These are phyloP conservation scores for Engystomops pustulosus DNA, from an alignment of 2,113 vertebrate species.

Conservation along the genomic window DNA sequence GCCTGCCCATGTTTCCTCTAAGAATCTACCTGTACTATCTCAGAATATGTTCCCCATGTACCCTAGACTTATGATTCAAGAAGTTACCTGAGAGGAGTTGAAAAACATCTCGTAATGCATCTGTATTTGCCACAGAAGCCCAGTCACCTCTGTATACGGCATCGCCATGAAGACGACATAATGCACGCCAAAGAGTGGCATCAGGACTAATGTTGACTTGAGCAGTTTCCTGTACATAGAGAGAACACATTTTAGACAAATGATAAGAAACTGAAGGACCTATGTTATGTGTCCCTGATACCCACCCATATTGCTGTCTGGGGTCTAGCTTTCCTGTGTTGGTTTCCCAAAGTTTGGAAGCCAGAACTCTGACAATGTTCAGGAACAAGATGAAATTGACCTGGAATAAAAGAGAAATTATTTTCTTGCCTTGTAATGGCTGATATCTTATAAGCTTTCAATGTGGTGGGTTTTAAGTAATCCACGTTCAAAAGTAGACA, in stretches of 20 bases:
- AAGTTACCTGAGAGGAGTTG: constrained; percentile 81
- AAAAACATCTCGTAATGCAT: constrained; percentile 89
- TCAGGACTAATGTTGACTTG: constrained; percentile 81
- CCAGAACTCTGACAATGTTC: constrained; percentile 82
- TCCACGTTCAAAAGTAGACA: not conserved
- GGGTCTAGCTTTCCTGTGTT: constrained; percentile 82
- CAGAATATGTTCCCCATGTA: no score
- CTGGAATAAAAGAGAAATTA: constrained; percentile 64
- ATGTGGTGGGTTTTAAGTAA: not conserved
- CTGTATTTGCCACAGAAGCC: constrained; percentile 82
- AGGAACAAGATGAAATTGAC: constrained; percentile 84
- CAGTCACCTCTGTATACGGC: constrained; percentile 80
- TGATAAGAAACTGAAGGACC: no score
- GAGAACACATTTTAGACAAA: no score
- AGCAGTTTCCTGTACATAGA: constrained; percentile 75
- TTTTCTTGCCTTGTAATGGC: not conserved
- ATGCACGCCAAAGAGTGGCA: constrained; percentile 84
- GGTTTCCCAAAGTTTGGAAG: constrained; percentile 83
- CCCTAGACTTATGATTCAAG: no score
- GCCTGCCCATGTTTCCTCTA: no score
- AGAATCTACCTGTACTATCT: no score
- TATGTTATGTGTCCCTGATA: not conserved
- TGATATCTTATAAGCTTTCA: no score
- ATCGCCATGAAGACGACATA: constrained; percentile 85
- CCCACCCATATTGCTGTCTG: constrained; percentile 81